Base-by-base conservation (phyloP, 2,888 invertebrate genomes). In the Drosophila anomalata region DNA sequence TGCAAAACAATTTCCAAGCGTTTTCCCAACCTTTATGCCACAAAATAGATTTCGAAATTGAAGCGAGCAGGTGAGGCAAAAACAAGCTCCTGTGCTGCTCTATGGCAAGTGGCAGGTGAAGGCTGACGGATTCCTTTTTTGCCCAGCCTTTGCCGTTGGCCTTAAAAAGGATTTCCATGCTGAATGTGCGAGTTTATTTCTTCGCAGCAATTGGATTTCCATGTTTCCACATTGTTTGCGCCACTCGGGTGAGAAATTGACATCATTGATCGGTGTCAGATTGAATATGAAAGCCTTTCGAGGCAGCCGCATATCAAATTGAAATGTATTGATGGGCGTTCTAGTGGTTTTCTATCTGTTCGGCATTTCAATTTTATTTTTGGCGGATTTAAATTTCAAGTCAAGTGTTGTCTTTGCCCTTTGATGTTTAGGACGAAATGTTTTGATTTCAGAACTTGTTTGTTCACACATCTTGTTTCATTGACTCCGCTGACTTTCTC, bases 1-100 rank as follows among this genome's bases (percentile, higher is more conserved):
- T 75, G 68, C 70, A 76, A 79, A 86, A 79, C 79, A 82, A 86
- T 79, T 80, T 86, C 46, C 63, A 46, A 50, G n/a, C 33, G 6
- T 14, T 36, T 14, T 5, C 50, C 26, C 11, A 11, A 26, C 33
- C 26, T 0, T n/a, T 20, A 24, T 39, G 68, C 26, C 55, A 20
- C 48, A 66, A 36, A 68, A 54, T 47, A 54, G 54, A 68, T 61
- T 62, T 62, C 69, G 66, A 48, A 66, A 66, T 68, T 55, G 55
- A 48, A 68, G 68, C 48, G 68, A 41, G 12, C 22, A 29, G 39
- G 52, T 44, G 36, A 20, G 36, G 36, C 41, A 56, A 56, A 65
- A 31, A 29, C 36, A 53, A 9, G 26, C 17, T 17, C 17, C 17
- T 17, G 17, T 17, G 29, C 62, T 24, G 29, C 62, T 62, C 22